Evolutionary conservation across 2,113 vertebrate genomes (phyloP), one percentile per base, ranked within the genome.

Genomic region (Nettapus auritus): DNA sequence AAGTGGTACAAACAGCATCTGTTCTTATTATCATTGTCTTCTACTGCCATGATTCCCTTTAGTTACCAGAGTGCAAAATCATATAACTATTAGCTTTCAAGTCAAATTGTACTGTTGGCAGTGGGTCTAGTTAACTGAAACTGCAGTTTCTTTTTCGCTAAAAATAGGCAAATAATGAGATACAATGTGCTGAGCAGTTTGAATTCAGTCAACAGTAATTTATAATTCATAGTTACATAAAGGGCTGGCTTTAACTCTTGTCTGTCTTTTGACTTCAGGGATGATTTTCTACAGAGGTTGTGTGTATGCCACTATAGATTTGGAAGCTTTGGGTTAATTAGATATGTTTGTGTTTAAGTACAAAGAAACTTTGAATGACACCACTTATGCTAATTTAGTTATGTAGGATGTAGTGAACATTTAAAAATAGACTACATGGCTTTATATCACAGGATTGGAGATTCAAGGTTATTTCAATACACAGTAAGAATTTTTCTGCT

Each of bases 391-490:
- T 88, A 94, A 94, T 97, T 95, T 17, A 62, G 56, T 92, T 92
- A 44, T 69, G 76, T 96, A 53, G 81, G 38, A 79, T 75, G 78
- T 10, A 88, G 64, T 42, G 42, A 97, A 89, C 38, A 77, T 91
- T 93, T 96, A 77, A 96, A 88, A 94, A 91, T 83, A 88, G 73
- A 73, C 36, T 86, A 25, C 0, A 2, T 52, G 38, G 77, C 67
- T 89, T 25, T 34, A 42, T 53, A 73, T 66, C 40, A 92, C 50
- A 88, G 70, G 21, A 76, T 31, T n/a, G 67, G 68, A 82, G 40
- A 53, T 42, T 95, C 77, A 96, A 96, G 71, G 62, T 97, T 94
- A 94, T 82, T 96, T 55, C 76, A 77, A 31, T 40, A 96, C 33
- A 91, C 25, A 84, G 25, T 8, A 71, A 23, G 9, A 64, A 91